phyloP scores from a whole-genome alignment of 23 tunicate genomes.

The Ciona savignyi region DNA sequence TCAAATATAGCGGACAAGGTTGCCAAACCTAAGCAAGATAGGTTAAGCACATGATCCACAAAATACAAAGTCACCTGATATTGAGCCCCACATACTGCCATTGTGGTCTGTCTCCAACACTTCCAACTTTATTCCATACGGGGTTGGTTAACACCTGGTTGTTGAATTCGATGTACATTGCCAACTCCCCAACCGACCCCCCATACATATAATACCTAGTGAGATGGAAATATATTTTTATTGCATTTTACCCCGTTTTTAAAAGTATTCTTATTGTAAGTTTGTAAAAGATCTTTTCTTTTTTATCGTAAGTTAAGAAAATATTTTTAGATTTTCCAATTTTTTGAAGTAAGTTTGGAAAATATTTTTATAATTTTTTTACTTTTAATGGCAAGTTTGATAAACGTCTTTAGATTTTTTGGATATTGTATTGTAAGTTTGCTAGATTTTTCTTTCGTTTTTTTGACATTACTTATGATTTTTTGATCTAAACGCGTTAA shows the following conservation, averaged over 20 bases:
- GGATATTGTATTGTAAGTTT: no score
- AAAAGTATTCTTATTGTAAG: not conserved
- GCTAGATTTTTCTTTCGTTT: no score
- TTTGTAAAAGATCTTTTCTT: no score
- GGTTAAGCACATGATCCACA: not conserved
- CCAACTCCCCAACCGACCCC: slow-evolving; percentile 55
- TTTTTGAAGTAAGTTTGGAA: not conserved
- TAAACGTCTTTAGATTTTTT: no score
- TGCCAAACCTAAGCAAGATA: no score
- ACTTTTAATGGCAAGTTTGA: not conserved
- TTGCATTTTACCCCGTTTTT: not conserved
- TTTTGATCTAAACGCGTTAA: no score
- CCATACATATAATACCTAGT: slow-evolving; percentile 80
- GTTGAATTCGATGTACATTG: slow-evolving; percentile 34
- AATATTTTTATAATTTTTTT: not conserved
- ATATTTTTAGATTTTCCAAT: not conserved
- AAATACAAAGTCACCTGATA: slow-evolving; percentile 34
- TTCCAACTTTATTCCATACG: slow-evolving; percentile 42
- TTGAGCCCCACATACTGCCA: slow-evolving; percentile 44
- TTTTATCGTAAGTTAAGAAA: no score
- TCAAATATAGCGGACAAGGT: no score
- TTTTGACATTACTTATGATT: not conserved
- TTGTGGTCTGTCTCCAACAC: slow-evolving; percentile 16
- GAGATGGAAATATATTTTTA: no score
- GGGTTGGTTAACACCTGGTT: slow-evolving; percentile 29